These are phyloP conservation scores for Chymomyza caudatula DNA, from an alignment of 2,888 invertebrate genomes.

Conservation along the genomic window DNA sequence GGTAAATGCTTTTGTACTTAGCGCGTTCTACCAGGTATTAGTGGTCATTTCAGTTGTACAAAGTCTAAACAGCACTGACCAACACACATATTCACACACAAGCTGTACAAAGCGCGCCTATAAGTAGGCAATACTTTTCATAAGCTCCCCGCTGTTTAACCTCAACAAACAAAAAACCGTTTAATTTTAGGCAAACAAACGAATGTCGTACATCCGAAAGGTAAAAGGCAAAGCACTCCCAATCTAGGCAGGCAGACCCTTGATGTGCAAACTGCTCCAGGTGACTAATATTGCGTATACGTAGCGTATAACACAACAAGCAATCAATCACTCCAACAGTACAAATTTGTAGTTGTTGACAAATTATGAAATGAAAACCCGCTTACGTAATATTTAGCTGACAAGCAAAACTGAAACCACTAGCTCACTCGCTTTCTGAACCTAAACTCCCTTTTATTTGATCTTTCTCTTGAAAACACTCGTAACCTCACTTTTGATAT, in stretches of 20 bases:
- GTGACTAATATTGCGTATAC: slow-evolving; percentile 73
- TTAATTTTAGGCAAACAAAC: slow-evolving; percentile 75
- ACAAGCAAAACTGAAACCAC: background rate
- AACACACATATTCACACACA: slow-evolving; percentile 24
- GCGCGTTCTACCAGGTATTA: slow-evolving; percentile 52
- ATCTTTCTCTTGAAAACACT: background rate
- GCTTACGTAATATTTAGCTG: background rate
- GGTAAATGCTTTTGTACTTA: slow-evolving; percentile 68
- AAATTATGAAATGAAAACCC: background rate
- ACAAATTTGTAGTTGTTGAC: background rate
- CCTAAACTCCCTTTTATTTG: background rate
- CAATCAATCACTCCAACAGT: slow-evolving; percentile 29
- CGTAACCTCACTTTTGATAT: background rate
- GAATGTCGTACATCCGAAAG: slow-evolving; percentile 76
- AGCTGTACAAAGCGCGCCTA: slow-evolving; percentile 12
- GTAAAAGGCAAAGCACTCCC: slow-evolving; percentile 74
- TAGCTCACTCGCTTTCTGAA: slow-evolving; percentile 22
- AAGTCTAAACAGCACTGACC: slow-evolving; percentile 43
- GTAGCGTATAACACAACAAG: slow-evolving; percentile 37
- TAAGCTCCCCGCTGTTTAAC: slow-evolving; percentile 5
- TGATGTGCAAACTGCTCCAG: slow-evolving; percentile 72
- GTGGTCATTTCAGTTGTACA: slow-evolving; percentile 56
- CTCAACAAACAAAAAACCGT: slow-evolving; percentile 29
- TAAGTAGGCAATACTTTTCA: too few species aligned
- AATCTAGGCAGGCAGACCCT: slow-evolving; percentile 75